Conservation (phyloP, 2,113 vertebrate species). For the Scophthalmus maximus region DNA sequence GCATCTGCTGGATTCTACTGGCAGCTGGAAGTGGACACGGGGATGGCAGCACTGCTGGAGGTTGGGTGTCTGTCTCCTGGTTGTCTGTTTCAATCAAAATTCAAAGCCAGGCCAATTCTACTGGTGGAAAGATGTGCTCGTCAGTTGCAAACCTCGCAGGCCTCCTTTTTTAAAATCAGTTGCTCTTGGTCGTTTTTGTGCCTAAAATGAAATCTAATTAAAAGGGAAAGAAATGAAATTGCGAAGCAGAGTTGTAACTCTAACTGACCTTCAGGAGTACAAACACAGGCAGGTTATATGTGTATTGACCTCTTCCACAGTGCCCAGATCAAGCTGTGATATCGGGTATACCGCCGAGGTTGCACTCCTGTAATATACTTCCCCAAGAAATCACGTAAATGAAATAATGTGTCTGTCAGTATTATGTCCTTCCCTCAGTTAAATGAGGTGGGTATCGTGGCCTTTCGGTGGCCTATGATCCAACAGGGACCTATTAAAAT, state of each 20-base stretch:
- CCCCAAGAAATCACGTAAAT: conserved; percentile 57
- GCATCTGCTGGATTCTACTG: conserved; percentile 64
- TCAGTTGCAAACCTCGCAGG: neutral
- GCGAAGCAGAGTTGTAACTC: neutral
- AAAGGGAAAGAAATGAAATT: neutral
- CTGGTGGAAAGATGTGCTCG: conserved; percentile 17
- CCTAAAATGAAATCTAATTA: conserved; percentile 17
- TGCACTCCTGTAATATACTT: conserved; percentile 42
- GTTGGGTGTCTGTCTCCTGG: conserved; percentile 57
- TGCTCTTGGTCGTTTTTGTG: neutral
- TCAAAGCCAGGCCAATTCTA: conserved; percentile 32
- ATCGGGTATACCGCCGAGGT: conserved; percentile 4
- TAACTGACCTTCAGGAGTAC: neutral
- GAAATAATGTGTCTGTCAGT: conserved; percentile 40
- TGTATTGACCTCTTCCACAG: neutral
- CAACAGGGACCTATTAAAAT: conserved; percentile 78
- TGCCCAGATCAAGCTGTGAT: neutral
- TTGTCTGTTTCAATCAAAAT: conserved; percentile 62
- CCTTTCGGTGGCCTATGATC: conserved; percentile 71
- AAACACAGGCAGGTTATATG: neutral
- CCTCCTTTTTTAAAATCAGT: neutral
- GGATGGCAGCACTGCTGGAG: conserved; percentile 56
- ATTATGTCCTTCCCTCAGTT: conserved; percentile 66
- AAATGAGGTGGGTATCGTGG: conserved; percentile 69
- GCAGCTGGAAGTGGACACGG: conserved; percentile 68